Base-by-base conservation (phyloP, 92 coral and sea anemone genomes). In the Epizoanthus stellaris region DNA sequence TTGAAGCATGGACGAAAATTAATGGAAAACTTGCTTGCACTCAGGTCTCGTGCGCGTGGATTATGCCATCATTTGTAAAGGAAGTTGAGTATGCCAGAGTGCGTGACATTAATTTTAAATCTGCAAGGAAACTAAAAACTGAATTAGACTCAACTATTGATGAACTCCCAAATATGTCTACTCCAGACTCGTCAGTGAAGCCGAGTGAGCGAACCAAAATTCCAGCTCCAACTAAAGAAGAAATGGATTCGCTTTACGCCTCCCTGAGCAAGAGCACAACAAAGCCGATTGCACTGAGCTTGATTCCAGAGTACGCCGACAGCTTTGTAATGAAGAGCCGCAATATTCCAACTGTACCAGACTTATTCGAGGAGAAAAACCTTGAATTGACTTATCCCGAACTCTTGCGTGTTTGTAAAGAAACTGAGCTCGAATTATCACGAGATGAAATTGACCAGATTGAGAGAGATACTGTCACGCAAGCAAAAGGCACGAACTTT, bases 221-320 rank as follows among this genome's bases (percentile, higher is more conserved):
- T 49, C 54, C 54, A 49, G 54, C 54, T 49, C 54, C 54, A 86
- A 56, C 54, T 53, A 23, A 80, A 86, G 45, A 56, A 60, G 90
- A 92, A 73, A 59, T 90, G 92, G 75, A 82, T 9, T 30, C 53
- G 0, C 82, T 90, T 61, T 86, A 87, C 40, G 53, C 79, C 13
- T 59, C 89, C 3, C 87, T 93, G 9, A 91, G 77, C 70, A 75
- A 88, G 40, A 70, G 91, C 19, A 82, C 86, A 49, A 40, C 71
- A 57, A 93, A 93, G 76, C 93, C 93, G 39, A 89, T 91, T 17
- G 94, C 80, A 64, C 77, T 93, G 77, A 91, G 97, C 67, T 45
- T 91, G 79, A 77, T 92, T 21, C 73, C 84, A 19, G 89, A 85
- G 42, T 80, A 86, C 54, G 84, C 90, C 20, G 68, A 89, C 36